Conservation (phyloP, 2,797 vertebrate species). For the Poeciliopsis presidionis region DNA sequence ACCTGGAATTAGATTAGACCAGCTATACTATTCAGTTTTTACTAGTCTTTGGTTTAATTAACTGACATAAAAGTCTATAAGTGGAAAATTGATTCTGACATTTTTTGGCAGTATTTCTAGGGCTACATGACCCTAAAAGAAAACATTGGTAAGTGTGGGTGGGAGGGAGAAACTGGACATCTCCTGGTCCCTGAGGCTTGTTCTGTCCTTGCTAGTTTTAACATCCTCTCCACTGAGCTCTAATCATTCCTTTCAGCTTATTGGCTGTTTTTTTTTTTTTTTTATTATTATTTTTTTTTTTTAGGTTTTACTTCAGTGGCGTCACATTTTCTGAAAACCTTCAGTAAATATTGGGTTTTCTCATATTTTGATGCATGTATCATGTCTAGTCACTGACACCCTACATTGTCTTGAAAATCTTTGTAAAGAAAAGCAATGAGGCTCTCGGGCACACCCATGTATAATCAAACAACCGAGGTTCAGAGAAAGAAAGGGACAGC, state of each 20-base stretch:
- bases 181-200: slow-evolving; percentile 60
- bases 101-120: slow-evolving; percentile 1
- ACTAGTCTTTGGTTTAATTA: neutral
- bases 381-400: slow-evolving; percentile 10
- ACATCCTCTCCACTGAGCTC: slow-evolving; percentile 47
- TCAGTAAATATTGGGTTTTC: slow-evolving; percentile 8
- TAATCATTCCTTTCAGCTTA: slow-evolving; percentile 39
- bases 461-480: slow-evolving; percentile 62
- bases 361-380: slow-evolving; percentile 9
- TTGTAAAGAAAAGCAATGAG: slow-evolving; percentile 22
- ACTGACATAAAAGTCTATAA: neutral
- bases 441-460: slow-evolving; percentile 37
- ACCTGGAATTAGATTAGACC: neutral
- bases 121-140: slow-evolving; percentile 7
- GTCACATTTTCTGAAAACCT: neutral
- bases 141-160: slow-evolving; percentile 24
- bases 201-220: slow-evolving; percentile 53
- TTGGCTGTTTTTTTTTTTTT: slow-evolving; percentile 9
- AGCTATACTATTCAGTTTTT: neutral
- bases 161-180: slow-evolving; percentile 34
- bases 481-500: slow-evolving; percentile 7
- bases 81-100: neutral
- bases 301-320: neutral
- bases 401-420: slow-evolving; percentile 18
- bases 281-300: too few species aligned